Conservation (phyloP, 2,113 vertebrate genomes). For the Tonatia bakeri region DNA sequence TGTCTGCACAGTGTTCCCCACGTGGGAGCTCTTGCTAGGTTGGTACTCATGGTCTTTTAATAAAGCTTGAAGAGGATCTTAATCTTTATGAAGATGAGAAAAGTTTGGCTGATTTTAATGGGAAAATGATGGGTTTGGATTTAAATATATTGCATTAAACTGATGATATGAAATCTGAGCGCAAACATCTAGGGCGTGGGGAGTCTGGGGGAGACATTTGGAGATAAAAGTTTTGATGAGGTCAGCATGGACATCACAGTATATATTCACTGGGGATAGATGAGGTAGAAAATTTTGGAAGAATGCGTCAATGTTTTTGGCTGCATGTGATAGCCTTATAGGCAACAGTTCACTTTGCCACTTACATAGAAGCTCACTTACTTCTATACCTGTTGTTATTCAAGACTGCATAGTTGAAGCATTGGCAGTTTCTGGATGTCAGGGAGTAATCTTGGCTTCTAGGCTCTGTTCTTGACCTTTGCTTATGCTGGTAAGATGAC, state of each 20-base stretch:
- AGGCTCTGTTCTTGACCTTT: neutral
- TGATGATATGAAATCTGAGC: neutral
- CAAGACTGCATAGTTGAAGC: neutral
- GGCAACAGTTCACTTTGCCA: neutral
- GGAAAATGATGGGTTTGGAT: neutral
- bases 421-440: too few species aligned
- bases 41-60: neutral
- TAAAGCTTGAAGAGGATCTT: neutral
- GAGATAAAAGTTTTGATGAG: neutral
- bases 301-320: neutral
- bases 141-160: neutral
- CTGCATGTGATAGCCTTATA: neutral
- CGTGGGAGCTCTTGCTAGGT: neutral
- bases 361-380: too few species aligned
- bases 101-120: neutral
- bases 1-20: rapidly evolving
- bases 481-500: neutral
- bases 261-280: neutral
- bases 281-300: neutral
- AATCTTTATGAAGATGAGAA: neutral
- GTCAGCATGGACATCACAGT: neutral
- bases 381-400: neutral
- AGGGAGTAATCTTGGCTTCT: neutral
- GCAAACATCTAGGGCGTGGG: neutral
- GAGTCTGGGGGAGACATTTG: neutral